These are phyloP conservation scores for Lottia scabra DNA, from an alignment of 2,888 invertebrate genomes.

Conservation along the genomic window DNA sequence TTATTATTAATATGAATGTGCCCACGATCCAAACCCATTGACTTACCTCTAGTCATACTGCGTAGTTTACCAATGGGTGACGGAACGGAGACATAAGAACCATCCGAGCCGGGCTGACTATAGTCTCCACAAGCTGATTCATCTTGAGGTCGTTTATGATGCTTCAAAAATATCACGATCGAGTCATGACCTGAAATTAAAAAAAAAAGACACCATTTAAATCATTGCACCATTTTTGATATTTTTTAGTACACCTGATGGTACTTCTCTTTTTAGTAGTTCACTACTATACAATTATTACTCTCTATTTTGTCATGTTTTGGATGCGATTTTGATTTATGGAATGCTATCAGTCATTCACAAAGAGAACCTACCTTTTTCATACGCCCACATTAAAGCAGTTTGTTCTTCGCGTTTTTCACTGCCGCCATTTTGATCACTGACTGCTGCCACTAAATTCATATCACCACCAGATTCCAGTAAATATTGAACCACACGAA, in stretches of 20 bases:
- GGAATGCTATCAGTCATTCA: no score
- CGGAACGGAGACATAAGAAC: slow-evolving; percentile 70
- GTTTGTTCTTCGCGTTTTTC: slow-evolving; percentile 68
- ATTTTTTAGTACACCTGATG: no score
- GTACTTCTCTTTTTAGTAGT: no score
- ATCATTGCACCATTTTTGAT: no score
- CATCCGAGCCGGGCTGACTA: slow-evolving; percentile 63
- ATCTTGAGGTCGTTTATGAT: slow-evolving; percentile 70
- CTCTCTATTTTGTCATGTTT: no score
- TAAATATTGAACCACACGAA: slow-evolving; percentile 69
- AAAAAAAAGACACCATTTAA: neutral
- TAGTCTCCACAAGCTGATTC: slow-evolving; percentile 70
- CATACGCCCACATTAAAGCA: slow-evolving; percentile 71
- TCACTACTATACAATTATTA: no score
- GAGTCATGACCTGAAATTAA: slow-evolving; percentile 67
- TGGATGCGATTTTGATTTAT: no score
- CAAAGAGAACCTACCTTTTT: slow-evolving; percentile 58
- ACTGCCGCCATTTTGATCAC: slow-evolving; percentile 60
- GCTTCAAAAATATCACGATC: slow-evolving; percentile 70
- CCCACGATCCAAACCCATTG: neutral
- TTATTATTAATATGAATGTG: no score
- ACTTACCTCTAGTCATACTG: slow-evolving; percentile 68
- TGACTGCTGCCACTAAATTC: slow-evolving; percentile 65
- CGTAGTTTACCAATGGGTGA: slow-evolving; percentile 70
- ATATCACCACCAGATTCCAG: slow-evolving; percentile 71